These are phyloP conservation scores for Plumapathes pennacea DNA, from an alignment of 92 coral and sea anemone species.

Conservation along the genomic window DNA sequence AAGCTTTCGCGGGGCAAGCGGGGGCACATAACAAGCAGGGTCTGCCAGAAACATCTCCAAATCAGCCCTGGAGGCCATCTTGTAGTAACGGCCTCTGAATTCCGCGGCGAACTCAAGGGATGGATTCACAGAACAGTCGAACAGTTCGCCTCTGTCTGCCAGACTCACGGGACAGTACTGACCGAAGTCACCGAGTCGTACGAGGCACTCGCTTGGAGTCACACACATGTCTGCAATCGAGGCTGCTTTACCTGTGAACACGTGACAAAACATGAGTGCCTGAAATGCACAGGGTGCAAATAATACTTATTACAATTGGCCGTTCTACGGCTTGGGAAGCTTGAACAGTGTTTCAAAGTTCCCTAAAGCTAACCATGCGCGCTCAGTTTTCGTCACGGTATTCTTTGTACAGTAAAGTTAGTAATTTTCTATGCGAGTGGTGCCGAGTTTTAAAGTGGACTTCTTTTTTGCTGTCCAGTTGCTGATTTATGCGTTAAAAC, in stretches of 20 bases:
- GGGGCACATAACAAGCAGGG: slow-evolving; percentile 91
- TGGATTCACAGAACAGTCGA: slow-evolving; percentile 79
- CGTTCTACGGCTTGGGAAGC: no score
- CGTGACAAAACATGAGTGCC: no score
- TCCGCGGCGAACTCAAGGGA: slow-evolving; percentile 95
- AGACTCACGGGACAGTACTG: slow-evolving; percentile 98
- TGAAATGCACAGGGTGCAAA: no score
- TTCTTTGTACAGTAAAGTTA: no score
- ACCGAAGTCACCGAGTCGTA: slow-evolving; percentile 85
- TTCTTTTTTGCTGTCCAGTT: no score
- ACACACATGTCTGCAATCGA: slow-evolving; percentile 96
- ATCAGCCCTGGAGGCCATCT: slow-evolving; percentile 77
- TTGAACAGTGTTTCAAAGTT: no score
- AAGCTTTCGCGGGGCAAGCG: slow-evolving; percentile 81
- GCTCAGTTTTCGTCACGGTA: no score
- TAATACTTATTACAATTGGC: no score
- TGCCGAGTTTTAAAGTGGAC: no score
- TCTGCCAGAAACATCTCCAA: slow-evolving; percentile 83
- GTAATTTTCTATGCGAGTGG: no score
- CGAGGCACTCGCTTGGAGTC: slow-evolving; percentile 79
- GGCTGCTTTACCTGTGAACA: slow-evolving; percentile 92
- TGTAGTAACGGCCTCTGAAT: slow-evolving; percentile 93
- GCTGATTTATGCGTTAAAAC: no score
- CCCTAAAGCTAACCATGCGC: no score
- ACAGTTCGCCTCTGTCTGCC: slow-evolving; percentile 91